Base-by-base conservation (phyloP, 1,140 invertebrate species). In the Brachionus calyciflorus region DNA sequence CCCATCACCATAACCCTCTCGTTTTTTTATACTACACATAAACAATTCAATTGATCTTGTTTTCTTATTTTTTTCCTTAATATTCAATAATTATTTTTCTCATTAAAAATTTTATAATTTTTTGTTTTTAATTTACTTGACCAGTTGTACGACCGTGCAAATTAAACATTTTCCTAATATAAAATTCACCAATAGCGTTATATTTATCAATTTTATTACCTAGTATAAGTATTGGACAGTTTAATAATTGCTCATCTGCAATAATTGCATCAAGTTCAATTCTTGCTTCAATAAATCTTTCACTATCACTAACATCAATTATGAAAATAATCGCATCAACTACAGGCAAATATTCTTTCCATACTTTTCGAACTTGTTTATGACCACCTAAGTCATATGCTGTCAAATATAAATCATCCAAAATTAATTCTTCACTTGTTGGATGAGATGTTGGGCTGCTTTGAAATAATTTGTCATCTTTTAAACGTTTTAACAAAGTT, bases 381-480 rank as follows among this genome's bases (percentile, higher is more conserved):
- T 99, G 97, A 78, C 97, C 97, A 81, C 97, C 97, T 82, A 99
- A 90, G 89, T 99, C 97, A 89, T 99, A 99, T 79, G 97, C 99
- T 80, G 96, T 99, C 86, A 99, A 99, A 83, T 92, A 91, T 90
- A 99, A 98, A 83, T 95, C 97, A 81, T 96, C 97, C 86, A 99
- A 96, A 51, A 94, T 96, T 79, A 99, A 87, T 88, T 99, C 96
- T 88, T 99, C 96, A 48, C 96, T 98, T 80, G 96, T 99, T 85
- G 96, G 95, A 90, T 99, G 96, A 81, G 98, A 88, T 81, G 96
- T 99, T 77, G 96, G 96, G 78, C 98, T 94, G 89, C 96, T 96
- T 87, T 98, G 95, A 82, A 95, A 94, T 86, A 99, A 90, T 87
- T 94, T 90, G 87, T 98, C 96, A 89, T 98, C 95, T 89, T 98